A percentile compares a stretch with the other conserved stretches of the same genome.
phyloP scores from a whole-genome alignment of 23 tunicate species.

The Corella eumyota region DNA sequence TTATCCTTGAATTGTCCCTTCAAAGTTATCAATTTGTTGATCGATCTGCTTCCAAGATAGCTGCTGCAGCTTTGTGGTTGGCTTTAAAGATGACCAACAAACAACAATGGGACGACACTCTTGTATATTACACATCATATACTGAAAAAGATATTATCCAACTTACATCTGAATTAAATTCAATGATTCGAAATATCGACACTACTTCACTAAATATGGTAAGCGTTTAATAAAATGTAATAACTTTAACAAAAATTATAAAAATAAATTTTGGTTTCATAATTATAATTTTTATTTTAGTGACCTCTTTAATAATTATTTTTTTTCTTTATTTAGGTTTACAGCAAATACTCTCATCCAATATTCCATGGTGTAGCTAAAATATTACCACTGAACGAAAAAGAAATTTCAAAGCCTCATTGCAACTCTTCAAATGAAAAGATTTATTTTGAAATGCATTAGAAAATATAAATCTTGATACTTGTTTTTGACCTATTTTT shows the following conservation, averaged over 20 bases:
- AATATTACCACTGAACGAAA: constrained; percentile 6
- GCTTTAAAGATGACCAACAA: constrained; percentile 58
- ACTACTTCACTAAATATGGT: constrained; percentile 61
- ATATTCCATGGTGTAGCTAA: constrained; percentile 34
- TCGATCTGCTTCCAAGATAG: constrained; percentile 55
- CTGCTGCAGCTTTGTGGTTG: constrained; percentile 77
- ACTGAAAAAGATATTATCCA: constrained; percentile 52
- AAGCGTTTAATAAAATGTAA: constrained; percentile 4
- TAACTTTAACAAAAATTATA: no score
- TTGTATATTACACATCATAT: constrained; percentile 48
- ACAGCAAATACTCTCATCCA: constrained; percentile 29
- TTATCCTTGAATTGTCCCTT: constrained; percentile 68
- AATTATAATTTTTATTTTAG: neutral
- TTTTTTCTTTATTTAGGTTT: constrained; percentile 1
- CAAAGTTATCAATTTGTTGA: constrained; percentile 41
- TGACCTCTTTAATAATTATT: neutral
- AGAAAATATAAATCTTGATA: no score
- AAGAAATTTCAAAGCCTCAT: no score
- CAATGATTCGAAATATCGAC: constrained; percentile 42
- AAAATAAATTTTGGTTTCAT: neutral
- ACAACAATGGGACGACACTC: constrained; percentile 58
- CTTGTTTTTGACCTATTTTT: no score
- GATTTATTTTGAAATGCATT: no score
- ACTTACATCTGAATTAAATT: constrained; percentile 48
- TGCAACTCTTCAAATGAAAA: no score